Evolutionary conservation across 2,113 vertebrate species (phyloP), one percentile per base, ranked within the genome.

Genomic region (Synodontis membranacea): DNA sequence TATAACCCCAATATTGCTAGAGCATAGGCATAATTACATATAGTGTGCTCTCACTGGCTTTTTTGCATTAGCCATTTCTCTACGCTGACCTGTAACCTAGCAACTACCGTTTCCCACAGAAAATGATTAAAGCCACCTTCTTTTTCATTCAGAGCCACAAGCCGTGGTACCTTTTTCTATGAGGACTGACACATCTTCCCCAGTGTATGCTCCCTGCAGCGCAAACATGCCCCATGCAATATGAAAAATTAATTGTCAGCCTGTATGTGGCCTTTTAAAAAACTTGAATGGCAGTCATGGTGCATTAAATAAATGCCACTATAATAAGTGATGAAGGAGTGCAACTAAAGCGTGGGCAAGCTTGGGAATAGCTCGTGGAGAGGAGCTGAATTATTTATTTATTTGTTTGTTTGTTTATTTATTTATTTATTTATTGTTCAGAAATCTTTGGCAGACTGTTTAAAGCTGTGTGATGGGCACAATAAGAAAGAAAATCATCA

Each of bases 31-130:
- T 66, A 68, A 86, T 89, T 86, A 89, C 87, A 76, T 58, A 88
- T 19, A 78, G 78, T n/a, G 34, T 88, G 39, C 89, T 86, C 88
- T 89, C 90, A 87, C 90, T 50, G 83, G 86, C 88, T 87, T 89
- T 68, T 68, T 88, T 90, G 68, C 90, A 87, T 88, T 76, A 88
- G 85, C 46, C 88, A 88, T 89, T 91, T 88, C 91, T 91, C 88
- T 82, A 75, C 87, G 90, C 91, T 93, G 93, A 95, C 92, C 93
- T 92, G 95, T 95, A 94, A 93, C 95, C 94, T 94, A 94, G 95
- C 95, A 95, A 95, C 94, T 87, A 81, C 14, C 86, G 84, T 93
- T 90, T 91, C 88, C 86, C 90, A 76, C 89, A 88, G 88, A 91
- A 89, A 90, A 93, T 92, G 88, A 93, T 93, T 91, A 93, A 92